Evolutionary conservation across 1,140 invertebrate genomes (phyloP).

Genomic region (Micrasema longulum): DNA sequence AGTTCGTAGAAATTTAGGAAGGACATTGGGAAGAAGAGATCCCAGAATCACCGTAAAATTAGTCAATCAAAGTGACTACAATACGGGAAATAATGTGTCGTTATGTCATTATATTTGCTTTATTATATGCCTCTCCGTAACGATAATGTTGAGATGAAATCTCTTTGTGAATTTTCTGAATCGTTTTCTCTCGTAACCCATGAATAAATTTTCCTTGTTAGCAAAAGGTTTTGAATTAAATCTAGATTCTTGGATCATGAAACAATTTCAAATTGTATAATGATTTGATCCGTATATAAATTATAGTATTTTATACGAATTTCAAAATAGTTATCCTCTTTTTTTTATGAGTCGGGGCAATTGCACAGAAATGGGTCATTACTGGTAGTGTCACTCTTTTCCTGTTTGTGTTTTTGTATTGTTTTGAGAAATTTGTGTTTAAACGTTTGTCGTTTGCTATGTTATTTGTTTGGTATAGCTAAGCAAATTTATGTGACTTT

Average conservation of each 20-base stretch:
- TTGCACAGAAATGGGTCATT: no score
- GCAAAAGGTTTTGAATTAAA: not conserved
- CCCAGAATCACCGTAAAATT: conserved; percentile 1
- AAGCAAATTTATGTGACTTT: no score
- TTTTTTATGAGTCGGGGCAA: not conserved
- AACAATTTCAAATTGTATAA: not conserved
- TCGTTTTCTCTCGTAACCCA: conserved; percentile 4
- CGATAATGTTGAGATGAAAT: not conserved
- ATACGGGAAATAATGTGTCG: conserved; percentile 10
- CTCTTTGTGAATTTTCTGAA: conserved; percentile 13
- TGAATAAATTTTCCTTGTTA: conserved; percentile 26
- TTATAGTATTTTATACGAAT: not conserved
- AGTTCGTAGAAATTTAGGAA: no score
- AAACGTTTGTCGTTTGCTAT: no score
- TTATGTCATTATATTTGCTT: not conserved
- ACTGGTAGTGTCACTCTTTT: not conserved
- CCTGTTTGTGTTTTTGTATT: not conserved
- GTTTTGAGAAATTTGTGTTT: no score
- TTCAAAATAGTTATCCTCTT: not conserved
- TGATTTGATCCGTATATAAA: not conserved
- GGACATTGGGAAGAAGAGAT: not conserved
- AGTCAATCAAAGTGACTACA: conserved; percentile 25
- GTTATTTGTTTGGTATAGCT: no score
- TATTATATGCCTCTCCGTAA: not conserved
- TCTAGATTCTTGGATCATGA: not conserved